Conservation (phyloP, 92 coral and sea anemone species). For the Hydrozoanthus gracilis region DNA sequence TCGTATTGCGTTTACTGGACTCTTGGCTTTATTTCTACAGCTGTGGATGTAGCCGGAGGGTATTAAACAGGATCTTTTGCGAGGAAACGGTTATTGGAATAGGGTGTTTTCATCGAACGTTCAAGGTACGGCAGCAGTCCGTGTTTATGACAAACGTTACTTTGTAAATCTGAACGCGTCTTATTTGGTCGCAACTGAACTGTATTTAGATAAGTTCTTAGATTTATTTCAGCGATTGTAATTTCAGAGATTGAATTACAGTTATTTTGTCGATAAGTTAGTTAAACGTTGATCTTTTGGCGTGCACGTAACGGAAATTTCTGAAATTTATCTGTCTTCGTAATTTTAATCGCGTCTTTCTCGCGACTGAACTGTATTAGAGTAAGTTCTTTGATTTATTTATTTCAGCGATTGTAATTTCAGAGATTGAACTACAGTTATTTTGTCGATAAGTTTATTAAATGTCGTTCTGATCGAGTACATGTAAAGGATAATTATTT, state of each 20-base stretch:
- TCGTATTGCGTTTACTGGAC: not conserved
- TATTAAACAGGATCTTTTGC: not conserved
- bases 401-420: too few relatives aligned
- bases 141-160: not conserved
- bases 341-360: too few relatives aligned
- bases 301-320: constrained; percentile 9
- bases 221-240: too few relatives aligned
- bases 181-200: too few relatives aligned
- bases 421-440: too few relatives aligned
- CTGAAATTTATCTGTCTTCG: not conserved
- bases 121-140: not conserved
- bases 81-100: not conserved
- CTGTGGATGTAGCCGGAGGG: not conserved
- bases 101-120: not conserved
- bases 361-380: not conserved
- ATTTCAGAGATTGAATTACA: not conserved
- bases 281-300: constrained; percentile 3
- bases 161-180: not conserved
- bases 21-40: not conserved
- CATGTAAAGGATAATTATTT: too few relatives aligned
- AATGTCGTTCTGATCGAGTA: not conserved
- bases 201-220: too few relatives aligned
- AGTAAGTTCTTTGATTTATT: constrained; percentile 2
- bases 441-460: too few relatives aligned
- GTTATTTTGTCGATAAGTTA: not conserved